Evolutionary conservation across 2,888 invertebrate species (phyloP).

Genomic region (Drosophila subsilvestris): DNA sequence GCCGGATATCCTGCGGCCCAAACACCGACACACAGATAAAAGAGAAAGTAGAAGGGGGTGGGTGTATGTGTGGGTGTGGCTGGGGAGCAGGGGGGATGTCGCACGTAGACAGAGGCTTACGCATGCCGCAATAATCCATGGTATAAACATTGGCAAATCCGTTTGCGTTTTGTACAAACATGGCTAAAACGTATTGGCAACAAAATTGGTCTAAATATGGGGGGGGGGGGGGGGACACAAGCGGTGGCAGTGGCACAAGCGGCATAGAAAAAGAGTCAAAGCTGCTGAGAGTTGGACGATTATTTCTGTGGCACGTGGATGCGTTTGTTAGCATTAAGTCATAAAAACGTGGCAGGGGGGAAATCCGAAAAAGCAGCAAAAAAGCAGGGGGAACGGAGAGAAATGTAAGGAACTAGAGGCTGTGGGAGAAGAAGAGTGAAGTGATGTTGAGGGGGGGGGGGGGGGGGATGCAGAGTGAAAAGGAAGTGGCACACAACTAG

Average conservation of each 20-base stretch:
- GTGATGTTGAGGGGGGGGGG: no score
- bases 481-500: neutral
- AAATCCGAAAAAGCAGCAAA: constrained; percentile 5
- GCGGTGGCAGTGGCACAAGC: constrained; percentile 59
- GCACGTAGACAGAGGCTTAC: constrained; percentile 67
- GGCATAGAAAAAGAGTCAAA: constrained; percentile 64
- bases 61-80: neutral
- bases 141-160: constrained; percentile 79
- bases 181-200: constrained; percentile 79
- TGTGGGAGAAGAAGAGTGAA: no score
- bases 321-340: constrained; percentile 81
- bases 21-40: constrained; percentile 18
- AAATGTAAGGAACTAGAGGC: neutral
- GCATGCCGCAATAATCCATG: constrained; percentile 77
- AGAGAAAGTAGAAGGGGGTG: constrained; percentile 12
- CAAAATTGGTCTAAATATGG: constrained; percentile 62
- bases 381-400: constrained; percentile 7
- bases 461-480: neutral
- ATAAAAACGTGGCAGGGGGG: constrained; percentile 74
- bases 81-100: constrained; percentile 13
- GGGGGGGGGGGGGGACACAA: neutral
- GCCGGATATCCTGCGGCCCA: constrained; percentile 42
- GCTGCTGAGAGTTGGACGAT: constrained; percentile 65
- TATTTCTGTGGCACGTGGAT: constrained; percentile 79
- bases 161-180: constrained; percentile 78